phyloP scores from a whole-genome alignment of 2,888 invertebrate species.

The Megastigmus dorsalis region DNA sequence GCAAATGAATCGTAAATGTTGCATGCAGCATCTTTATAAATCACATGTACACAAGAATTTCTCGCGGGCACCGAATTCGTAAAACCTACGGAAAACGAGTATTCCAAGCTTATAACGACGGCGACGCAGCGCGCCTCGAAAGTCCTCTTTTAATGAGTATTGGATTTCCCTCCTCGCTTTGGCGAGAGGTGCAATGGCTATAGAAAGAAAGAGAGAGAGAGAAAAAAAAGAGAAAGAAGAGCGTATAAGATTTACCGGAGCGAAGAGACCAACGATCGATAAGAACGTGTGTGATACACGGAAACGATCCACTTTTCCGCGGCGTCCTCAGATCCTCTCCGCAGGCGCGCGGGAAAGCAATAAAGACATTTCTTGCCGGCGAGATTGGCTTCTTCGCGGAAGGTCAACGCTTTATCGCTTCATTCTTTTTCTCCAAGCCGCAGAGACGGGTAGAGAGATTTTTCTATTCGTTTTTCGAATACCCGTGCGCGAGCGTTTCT shows the following conservation, averaged over 20 bases:
- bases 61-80: too few relatives aligned
- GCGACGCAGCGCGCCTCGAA: background rate
- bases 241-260: background rate
- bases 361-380: constrained; percentile 51
- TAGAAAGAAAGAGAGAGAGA: constrained; percentile 9
- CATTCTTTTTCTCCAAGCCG: background rate
- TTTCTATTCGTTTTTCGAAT: too few relatives aligned
- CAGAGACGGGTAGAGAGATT: too few relatives aligned
- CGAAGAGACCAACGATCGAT: constrained; percentile 45
- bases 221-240: background rate
- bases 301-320: constrained; percentile 55
- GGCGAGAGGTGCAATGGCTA: background rate
- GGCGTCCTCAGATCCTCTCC: constrained; percentile 50
- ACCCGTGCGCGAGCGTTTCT: too few relatives aligned
- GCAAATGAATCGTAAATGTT: too few relatives aligned
- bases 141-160: constrained; percentile 37
- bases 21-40: too few relatives aligned
- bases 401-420: constrained; percentile 31
- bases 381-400: constrained; percentile 18
- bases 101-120: background rate
- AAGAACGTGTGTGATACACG: constrained; percentile 37
- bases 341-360: constrained; percentile 49
- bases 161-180: background rate
- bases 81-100: background rate
- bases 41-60: too few relatives aligned